Evolutionary conservation across 2,888 invertebrate genomes (phyloP), one percentile per base, ranked within the genome.

Genomic region (Drosophila conformis): DNA sequence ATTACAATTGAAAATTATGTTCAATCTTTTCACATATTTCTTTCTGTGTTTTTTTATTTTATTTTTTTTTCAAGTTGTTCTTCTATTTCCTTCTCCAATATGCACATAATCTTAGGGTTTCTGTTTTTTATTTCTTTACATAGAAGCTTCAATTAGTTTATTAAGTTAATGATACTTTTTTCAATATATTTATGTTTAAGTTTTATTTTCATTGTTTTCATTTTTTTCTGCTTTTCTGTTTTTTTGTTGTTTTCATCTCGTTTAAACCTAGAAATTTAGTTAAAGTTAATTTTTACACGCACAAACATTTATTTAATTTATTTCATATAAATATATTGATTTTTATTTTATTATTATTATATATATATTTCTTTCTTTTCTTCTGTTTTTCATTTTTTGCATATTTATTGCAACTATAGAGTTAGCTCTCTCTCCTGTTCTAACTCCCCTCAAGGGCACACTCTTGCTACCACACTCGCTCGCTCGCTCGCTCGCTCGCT

Each of bases 1-100:
- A 93, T 91, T 92, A 92, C 92, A 92, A 89, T 92, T 92, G 91
- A 91, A 92, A 91, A 89, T 91, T 80, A 75, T 90, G 81, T 88
- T 86, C 91, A 90, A 90, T 86, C 81, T 76, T 81, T 90, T 73
- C 69, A 75, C 74, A 73, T 78, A 76, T 73, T 64, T 60, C 35
- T 53, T 69, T 58, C 54, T 63, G 69, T 70, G 48, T 62, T 69
- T 66, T 74, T 61, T 60, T 66, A 59, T 57, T 60, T 69, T 67
- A 73, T 61, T 67, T 66, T 74, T 65, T 61, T 51, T 58, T 29
- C 63, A 63, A 62, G 56, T 72, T 73, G 73, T 72, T 71, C 61
- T 49, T 67, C 74, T 72, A 79, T 71, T 73, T 68, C 60, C 67
- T 52, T 61, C 76, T 72, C 58, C 75, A 69, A 73, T 74, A 75